These are phyloP conservation scores for Lota lota DNA, from an alignment of 2,113 vertebrate species.

Conservation along the genomic window DNA sequence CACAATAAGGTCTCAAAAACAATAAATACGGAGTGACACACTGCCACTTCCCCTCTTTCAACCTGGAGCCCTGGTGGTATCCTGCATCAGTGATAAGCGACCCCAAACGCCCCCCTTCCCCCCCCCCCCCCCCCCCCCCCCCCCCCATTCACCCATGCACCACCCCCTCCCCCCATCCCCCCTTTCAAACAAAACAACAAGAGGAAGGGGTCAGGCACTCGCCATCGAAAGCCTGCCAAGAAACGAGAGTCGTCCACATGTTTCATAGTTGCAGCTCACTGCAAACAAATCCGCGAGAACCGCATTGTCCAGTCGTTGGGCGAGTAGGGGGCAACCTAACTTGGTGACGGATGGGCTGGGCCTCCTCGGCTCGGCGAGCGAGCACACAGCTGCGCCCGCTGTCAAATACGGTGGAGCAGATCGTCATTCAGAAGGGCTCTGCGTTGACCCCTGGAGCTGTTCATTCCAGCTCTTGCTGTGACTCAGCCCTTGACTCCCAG, in stretches of 20 bases:
- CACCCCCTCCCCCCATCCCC: constrained; percentile 51
- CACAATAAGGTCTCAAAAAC: constrained; percentile 62
- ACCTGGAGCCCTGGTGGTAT: constrained; percentile 60
- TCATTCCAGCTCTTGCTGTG: constrained; percentile 52
- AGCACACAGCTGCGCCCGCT: constrained; percentile 43
- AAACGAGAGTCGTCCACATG: constrained; percentile 54
- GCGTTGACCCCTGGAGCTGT: constrained; percentile 19
- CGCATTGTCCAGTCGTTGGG: constrained; percentile 28
- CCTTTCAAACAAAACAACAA: constrained; percentile 60
- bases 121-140: constrained; percentile 50
- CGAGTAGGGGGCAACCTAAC: constrained; percentile 46
- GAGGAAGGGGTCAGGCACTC: constrained; percentile 60
- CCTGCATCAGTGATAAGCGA: constrained; percentile 71
- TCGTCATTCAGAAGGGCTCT: constrained; percentile 41
- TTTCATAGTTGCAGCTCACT: constrained; percentile 59
- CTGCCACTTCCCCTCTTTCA: constrained; percentile 67
- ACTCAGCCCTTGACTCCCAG: constrained; percentile 15
- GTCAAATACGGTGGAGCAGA: constrained; percentile 48
- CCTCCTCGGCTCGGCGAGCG: constrained; percentile 44
- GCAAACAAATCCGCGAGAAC: constrained; percentile 54
- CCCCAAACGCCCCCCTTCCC: too few species aligned
- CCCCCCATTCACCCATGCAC: too few species aligned
- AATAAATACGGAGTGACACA: constrained; percentile 49
- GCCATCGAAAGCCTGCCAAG: constrained; percentile 52
- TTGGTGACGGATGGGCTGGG: constrained; percentile 33